Evolutionary conservation across 2,888 invertebrate genomes (phyloP), one percentile per base, ranked within the genome.

Genomic region (Lacanobia wlatinum): DNA sequence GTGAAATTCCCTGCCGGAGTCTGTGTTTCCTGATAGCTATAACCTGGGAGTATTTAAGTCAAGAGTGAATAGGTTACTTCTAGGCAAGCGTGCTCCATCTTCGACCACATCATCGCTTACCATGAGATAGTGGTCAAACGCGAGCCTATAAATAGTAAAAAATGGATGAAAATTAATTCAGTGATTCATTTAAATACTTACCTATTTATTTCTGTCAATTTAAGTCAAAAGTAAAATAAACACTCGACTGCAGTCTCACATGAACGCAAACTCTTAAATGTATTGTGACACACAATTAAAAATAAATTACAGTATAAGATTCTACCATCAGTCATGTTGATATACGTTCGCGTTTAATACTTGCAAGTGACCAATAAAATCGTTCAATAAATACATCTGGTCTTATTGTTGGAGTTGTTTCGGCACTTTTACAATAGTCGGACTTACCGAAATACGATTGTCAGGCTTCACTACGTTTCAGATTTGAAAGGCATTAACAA

Each of bases 281-380:
- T 62, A 61, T 82, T 65, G 64, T 76, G 68, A 59, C 59, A 78
- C 52, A 70, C 55, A 82, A 83, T 85, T 83, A 83, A 83, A 76
- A 74, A 73, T 69, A 80, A 85, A 84, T 84, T 72, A 70, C 70
- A 61, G 46, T 61, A 79, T 58, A 73, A 73, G 65, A 83, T 80
- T 70, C 73, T 82, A 67, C 86, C 84, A 89, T 92, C 92, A 90
- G 83, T 92, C 92, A 90, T 83, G 82, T 87, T 92, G 92, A 89
- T 92, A 89, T 90, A 91, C 90, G 90, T 87, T 75, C 87, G 83
- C 87, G 87, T 92, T 93, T 91, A 92, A 94, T 93, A 92, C 89
- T 90, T 89, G 83, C 85, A 88, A 89, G 86, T 82, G 83, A 85
- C 87, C 90, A 92, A 92, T 92, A 92, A 92, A 91, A 90, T 89